Conservation (phyloP, 1,140 invertebrate genomes). For the Megathymus violae region DNA sequence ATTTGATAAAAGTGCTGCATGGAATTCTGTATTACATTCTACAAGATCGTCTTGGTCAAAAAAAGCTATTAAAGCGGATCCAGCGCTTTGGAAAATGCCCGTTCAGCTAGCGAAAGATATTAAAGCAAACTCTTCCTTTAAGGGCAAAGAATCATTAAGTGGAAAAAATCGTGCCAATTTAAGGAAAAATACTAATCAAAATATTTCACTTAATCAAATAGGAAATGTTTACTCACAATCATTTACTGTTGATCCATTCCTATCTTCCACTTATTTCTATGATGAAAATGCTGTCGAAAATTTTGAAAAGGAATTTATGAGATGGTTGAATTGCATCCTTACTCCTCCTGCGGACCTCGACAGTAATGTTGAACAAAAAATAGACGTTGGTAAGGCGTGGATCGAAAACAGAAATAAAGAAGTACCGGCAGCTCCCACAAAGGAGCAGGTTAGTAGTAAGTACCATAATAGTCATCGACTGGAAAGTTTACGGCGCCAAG, state of each 20-base stretch:
- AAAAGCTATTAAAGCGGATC: slow-evolving; percentile 62
- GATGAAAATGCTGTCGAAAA: slow-evolving; percentile 91
- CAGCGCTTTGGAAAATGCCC: slow-evolving; percentile 71
- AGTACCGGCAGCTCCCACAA: slow-evolving; percentile 86
- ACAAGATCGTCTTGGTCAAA: slow-evolving; percentile 68
- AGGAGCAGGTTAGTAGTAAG: slow-evolving; percentile 86
- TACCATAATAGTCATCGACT: slow-evolving; percentile 87
- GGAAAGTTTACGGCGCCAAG: slow-evolving; percentile 87
- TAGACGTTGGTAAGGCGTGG: slow-evolving; percentile 90
- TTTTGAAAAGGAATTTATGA: slow-evolving; percentile 92
- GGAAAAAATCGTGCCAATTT: slow-evolving; percentile 49
- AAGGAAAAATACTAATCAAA: slow-evolving; percentile 57
- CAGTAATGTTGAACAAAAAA: slow-evolving; percentile 85
- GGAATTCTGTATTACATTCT: slow-evolving; percentile 32
- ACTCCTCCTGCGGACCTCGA: slow-evolving; percentile 90
- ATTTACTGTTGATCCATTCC: slow-evolving; percentile 87
- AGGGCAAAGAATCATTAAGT: slow-evolving; percentile 49
- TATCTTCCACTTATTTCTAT: slow-evolving; percentile 88
- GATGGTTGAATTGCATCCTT: slow-evolving; percentile 94
- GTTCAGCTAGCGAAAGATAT: slow-evolving; percentile 43
- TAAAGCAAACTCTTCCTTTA: slow-evolving; percentile 49
- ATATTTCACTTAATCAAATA: slow-evolving; percentile 59
- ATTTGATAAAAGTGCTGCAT: slow-evolving; percentile 56
- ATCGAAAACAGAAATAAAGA: slow-evolving; percentile 87
- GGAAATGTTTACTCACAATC: slow-evolving; percentile 84